Conservation (phyloP, 2,113 vertebrate species). For the Macrotis lagotis region DNA sequence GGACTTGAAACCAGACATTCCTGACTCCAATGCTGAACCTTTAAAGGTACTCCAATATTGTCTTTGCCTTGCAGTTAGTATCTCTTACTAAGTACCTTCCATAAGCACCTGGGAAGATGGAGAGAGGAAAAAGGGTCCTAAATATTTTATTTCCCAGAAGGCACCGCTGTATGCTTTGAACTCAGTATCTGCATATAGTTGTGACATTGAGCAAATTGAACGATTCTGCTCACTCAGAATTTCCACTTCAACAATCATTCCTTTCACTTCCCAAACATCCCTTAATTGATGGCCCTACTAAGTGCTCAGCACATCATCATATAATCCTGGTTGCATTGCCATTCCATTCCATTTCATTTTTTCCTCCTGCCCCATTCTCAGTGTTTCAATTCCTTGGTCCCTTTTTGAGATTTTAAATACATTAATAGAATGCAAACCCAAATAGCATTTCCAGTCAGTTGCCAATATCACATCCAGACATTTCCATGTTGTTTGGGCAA, state of each 20-base stretch:
- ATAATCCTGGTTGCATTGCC: not conserved
- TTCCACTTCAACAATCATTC: not conserved
- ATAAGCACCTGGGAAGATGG: not conserved
- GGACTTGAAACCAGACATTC: not conserved
- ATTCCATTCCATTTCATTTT: slow-evolving; percentile 63
- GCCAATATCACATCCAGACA: slow-evolving; percentile 67
- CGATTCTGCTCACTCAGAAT: not conserved
- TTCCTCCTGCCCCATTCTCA: slow-evolving; percentile 63
- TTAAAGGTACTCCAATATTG: not conserved
- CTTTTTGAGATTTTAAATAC: slow-evolving; percentile 73
- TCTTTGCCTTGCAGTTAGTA: not conserved
- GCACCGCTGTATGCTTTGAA: not conserved
- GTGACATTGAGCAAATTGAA: not conserved
- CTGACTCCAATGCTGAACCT: not conserved
- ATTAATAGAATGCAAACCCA: slow-evolving; percentile 75
- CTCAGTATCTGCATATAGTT: not conserved
- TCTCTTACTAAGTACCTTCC: not conserved
- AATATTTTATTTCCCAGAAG: not conserved
- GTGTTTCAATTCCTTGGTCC: slow-evolving; percentile 66
- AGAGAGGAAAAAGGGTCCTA: not conserved
- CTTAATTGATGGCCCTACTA: not conserved
- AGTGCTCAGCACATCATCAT: not conserved
- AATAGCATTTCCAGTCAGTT: slow-evolving; percentile 64
- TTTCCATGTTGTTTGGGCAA: slow-evolving; percentile 70
- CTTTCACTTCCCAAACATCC: not conserved